Base-by-base conservation (phyloP, 2,113 vertebrate species). In the Copsychus sechellarum region DNA sequence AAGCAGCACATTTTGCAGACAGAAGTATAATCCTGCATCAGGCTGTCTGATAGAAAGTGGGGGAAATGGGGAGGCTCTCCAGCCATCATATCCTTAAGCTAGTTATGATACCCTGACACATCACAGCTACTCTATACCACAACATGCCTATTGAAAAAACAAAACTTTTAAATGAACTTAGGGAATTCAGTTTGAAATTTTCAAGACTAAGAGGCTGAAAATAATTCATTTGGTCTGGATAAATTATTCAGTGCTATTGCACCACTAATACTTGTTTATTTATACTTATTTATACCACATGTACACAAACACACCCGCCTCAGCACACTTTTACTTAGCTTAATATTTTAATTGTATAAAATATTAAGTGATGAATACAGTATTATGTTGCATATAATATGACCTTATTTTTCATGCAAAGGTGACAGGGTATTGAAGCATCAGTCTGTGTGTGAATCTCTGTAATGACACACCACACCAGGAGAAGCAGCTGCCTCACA, bases 231-330 rank as follows among this genome's bases (percentile, higher is more conserved):
- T 95, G 94, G 58, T 83, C 82, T 93, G 71, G 43, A 90, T 97
- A 93, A 96, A 97, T 96, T 95, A 96, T 97, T 94, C 90, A 97
- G 93, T 86, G 92, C 51, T 96, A 93, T 90, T 94, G 93, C 88
- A 96, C 88, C 72, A 77, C 40, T 96, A 94, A 97, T 93, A 96
- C 79, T 96, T 95, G 90, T 96, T 94, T 97, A 94, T 82, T 95
- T 95, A 95, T 94, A 85, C n/a, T 90, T 93, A 90, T 93, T 95
- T 94, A 92, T 90, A 85, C 42, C 85, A 71, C 62, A 57, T 28
- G 34, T 64, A 82, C 33, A 77, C 74, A 83, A 93, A 90, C 29
- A 86, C 38, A 73, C 47, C 23, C 82, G 5, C 38, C 26, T 23
- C 23, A 56, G 47, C 38, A 71, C 67, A 36, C 50, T 86, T 66